These are phyloP conservation scores for Acanthurus tractus DNA, from an alignment of 2,797 vertebrate genomes.

Conservation along the genomic window DNA sequence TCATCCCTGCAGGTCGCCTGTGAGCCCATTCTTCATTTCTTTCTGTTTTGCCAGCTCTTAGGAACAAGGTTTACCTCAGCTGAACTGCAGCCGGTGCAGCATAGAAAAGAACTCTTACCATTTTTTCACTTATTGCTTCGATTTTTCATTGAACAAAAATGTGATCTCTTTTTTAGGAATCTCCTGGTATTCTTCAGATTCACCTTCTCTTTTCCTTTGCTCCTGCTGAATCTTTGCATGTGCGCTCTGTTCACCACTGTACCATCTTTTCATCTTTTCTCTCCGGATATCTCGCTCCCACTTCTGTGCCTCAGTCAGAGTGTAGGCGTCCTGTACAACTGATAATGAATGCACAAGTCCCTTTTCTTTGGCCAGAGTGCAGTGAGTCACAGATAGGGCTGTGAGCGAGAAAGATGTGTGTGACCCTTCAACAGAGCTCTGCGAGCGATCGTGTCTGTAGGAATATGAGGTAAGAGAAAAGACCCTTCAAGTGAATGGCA, in stretches of 20 bases:
- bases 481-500: too few relatives aligned
- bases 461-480: too few relatives aligned
- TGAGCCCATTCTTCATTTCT: neutral
- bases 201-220: neutral
- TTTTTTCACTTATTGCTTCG: neutral
- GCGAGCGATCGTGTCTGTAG: too few relatives aligned
- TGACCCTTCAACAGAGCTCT: too few relatives aligned
- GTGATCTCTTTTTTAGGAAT: constrained; percentile 1
- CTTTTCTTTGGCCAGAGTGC: constrained; percentile 49
- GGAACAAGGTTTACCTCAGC: constrained; percentile 10
- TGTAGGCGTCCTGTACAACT: constrained; percentile 59
- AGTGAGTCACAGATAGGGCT: constrained; percentile 64
- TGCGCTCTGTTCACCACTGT: constrained; percentile 6
- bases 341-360: constrained; percentile 59
- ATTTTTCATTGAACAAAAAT: neutral
- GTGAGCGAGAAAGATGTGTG: constrained; percentile 30
- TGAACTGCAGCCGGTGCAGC: constrained; percentile 18
- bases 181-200: neutral
- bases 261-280: constrained; percentile 23
- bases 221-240: neutral
- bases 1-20: constrained; percentile 15
- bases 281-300: constrained; percentile 14
- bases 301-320: constrained; percentile 30
- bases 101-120: neutral
- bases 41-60: constrained; percentile 2